These are phyloP conservation scores for Drosophila melanosoma DNA, from an alignment of 2,888 invertebrate genomes.

Conservation along the genomic window DNA sequence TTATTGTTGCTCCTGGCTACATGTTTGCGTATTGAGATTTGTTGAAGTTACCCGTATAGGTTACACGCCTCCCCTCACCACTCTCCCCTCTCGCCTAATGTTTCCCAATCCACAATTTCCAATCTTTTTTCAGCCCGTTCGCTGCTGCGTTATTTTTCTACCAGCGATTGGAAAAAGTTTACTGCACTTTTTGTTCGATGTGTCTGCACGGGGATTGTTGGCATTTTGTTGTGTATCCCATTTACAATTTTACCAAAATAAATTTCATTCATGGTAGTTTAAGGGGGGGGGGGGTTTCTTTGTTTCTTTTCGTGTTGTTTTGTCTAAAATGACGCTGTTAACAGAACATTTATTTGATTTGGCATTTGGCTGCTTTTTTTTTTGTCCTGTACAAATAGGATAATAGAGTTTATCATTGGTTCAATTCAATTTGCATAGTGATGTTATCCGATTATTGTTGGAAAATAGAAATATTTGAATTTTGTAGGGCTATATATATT, in stretches of 20 bases:
- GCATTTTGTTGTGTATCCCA: constrained; percentile 28
- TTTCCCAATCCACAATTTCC: neutral
- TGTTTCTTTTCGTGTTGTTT: neutral
- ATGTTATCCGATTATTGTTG: neutral
- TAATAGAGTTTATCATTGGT: neutral
- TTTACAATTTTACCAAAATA: constrained; percentile 34
- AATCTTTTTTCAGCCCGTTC: constrained; percentile 14
- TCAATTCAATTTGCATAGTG: constrained; percentile 4
- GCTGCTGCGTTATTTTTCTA: constrained; percentile 51
- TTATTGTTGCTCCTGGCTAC: constrained; percentile 53
- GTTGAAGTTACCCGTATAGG: constrained; percentile 68
- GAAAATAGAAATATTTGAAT: neutral
- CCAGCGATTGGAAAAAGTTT: constrained; percentile 37
- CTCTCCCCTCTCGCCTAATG: neutral
- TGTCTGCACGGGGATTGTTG: constrained; percentile 33
- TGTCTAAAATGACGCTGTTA: constrained; percentile 23
- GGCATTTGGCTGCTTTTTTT: constrained; percentile 9
- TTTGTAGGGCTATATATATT: neutral
- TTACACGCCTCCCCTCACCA: constrained; percentile 10
- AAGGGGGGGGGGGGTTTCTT: constrained; percentile 5
- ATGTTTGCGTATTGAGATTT: constrained; percentile 73
- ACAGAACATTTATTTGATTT: constrained; percentile 43
- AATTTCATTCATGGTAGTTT: constrained; percentile 46
- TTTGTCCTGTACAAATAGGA: neutral
- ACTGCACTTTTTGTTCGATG: constrained; percentile 42